These are phyloP conservation scores for Numida meleagris DNA, from an alignment of 2,113 vertebrate species.

Conservation along the genomic window DNA sequence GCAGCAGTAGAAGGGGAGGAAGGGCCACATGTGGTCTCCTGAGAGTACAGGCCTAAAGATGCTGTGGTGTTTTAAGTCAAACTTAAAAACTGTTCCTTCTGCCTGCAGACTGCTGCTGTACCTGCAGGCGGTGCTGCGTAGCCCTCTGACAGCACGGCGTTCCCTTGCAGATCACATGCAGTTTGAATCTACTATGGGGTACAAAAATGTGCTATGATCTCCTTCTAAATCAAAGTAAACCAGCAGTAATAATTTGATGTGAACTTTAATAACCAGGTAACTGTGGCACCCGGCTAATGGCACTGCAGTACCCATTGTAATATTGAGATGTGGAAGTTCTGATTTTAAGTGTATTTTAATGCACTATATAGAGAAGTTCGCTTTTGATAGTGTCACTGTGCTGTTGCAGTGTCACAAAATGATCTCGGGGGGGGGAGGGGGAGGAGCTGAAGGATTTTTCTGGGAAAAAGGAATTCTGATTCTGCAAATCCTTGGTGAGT, in stretches of 20 bases:
- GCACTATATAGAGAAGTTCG: background rate
- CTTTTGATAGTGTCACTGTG: background rate
- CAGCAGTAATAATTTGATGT: background rate
- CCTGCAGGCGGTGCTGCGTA: background rate
- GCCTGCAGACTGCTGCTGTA: background rate
- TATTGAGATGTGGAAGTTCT: background rate
- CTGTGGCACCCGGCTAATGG: background rate
- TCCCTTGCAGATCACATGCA: background rate
- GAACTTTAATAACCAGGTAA: background rate
- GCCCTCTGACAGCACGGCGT: background rate
- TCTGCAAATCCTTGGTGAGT: rapidly evolving
- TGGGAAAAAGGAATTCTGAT: background rate
- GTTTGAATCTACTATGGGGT: background rate
- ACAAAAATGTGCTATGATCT: background rate
- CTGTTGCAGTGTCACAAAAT: background rate
- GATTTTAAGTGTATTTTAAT: background rate
- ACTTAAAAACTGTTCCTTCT: background rate
- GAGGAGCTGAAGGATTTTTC: background rate
- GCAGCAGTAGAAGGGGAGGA: background rate
- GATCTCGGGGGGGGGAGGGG: background rate
- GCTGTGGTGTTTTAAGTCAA: background rate
- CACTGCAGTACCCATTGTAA: background rate
- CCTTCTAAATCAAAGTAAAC: background rate
- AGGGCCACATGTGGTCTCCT: background rate
- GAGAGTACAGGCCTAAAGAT: background rate